Evolutionary conservation across 2,113 vertebrate species (phyloP).

Genomic region (Oncorhynchus mykiss): DNA sequence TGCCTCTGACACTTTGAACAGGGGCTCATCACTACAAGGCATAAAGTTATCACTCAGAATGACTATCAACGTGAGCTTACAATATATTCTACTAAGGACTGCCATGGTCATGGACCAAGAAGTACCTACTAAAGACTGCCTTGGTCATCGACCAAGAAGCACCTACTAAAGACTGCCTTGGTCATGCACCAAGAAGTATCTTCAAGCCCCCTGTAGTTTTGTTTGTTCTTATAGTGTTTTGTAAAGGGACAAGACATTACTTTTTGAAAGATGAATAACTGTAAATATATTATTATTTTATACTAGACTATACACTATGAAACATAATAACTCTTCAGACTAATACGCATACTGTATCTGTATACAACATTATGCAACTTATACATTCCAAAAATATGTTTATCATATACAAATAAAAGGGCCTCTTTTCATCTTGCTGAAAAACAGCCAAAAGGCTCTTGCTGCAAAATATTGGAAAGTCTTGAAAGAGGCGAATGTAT

Average conservation of each 20-base stretch:
- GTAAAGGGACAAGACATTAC: not conserved
- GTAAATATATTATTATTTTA: not conserved
- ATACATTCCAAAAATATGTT: not conserved
- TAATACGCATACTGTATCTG: too few relatives aligned
- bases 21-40: conserved; percentile 1
- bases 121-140: too few relatives aligned
- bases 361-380: not conserved
- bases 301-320: not conserved
- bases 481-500: not conserved
- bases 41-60: too few relatives aligned
- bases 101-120: too few relatives aligned
- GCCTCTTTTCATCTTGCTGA: not conserved
- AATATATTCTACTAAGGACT: too few relatives aligned
- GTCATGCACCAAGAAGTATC: too few relatives aligned
- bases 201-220: not conserved
- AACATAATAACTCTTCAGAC: too few relatives aligned
- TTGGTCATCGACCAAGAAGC: too few relatives aligned
- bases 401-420: not conserved
- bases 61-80: too few relatives aligned
- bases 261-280: not conserved
- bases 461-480: not conserved
- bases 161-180: too few relatives aligned
- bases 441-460: not conserved
- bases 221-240: not conserved
- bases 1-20: not conserved